Evolutionary conservation across 2,888 invertebrate genomes (phyloP).

Genomic region (Teleogryllus oceanicus): DNA sequence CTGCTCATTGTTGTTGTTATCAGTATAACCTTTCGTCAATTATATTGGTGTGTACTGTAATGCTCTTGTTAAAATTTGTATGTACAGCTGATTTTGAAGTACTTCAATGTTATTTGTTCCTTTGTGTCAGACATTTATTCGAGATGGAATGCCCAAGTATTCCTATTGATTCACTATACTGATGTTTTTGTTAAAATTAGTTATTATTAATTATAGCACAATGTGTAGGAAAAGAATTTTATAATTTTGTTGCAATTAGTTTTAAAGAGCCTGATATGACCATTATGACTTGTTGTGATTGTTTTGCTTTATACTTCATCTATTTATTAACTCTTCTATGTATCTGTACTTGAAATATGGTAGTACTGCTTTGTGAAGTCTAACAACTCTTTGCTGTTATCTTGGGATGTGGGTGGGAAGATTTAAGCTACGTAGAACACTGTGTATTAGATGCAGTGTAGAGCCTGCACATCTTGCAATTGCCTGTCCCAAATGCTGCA

Average conservation of each 20-base stretch:
- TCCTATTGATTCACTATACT: too few relatives aligned
- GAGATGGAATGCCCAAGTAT: too few relatives aligned
- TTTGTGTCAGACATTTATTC: too few relatives aligned
- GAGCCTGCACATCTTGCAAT: neutral
- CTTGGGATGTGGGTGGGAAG: neutral
- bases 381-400: neutral
- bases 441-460: neutral
- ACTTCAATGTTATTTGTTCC: too few relatives aligned
- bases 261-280: constrained; percentile 8
- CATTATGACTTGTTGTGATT: constrained; percentile 11
- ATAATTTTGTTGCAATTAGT: constrained; percentile 8
- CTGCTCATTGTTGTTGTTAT: neutral
- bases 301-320: neutral
- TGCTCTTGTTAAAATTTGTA: neutral
- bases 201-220: neutral
- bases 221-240: neutral
- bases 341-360: neutral
- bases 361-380: neutral
- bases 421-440: neutral
- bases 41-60: constrained; percentile 18
- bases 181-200: neutral
- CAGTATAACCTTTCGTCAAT: constrained; percentile 18
- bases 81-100: neutral
- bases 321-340: neutral
- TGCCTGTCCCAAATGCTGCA: constrained; percentile 6